phyloP scores from a whole-genome alignment of 2,797 vertebrate genomes.

The Columba guinea region DNA sequence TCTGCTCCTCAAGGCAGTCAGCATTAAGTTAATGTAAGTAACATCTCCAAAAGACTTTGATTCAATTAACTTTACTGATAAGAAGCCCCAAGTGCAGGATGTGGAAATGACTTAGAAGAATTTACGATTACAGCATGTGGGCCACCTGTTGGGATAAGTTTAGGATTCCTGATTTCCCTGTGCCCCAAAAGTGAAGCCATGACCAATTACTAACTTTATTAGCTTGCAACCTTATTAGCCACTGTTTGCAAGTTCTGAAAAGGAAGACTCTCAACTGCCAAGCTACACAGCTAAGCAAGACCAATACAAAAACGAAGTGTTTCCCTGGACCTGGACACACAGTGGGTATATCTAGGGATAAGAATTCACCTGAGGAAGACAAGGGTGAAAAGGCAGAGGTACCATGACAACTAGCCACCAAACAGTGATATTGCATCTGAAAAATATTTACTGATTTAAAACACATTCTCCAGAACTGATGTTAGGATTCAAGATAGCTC shows the following conservation, averaged over 20 bases:
- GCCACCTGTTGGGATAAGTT: not conserved
- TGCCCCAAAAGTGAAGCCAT: not conserved
- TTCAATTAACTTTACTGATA: not conserved
- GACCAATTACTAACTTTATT: not conserved
- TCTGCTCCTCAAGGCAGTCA: not conserved
- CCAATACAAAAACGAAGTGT: accelerated
- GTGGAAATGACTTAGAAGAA: not conserved
- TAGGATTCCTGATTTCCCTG: not conserved
- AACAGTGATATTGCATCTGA: not conserved
- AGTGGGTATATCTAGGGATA: not conserved
- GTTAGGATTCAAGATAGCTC: not conserved
- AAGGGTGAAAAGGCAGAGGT: not conserved
- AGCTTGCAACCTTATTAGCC: not conserved
- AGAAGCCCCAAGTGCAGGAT: not conserved
- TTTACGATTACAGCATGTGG: not conserved
- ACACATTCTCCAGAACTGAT: not conserved
- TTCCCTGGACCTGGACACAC: not conserved
- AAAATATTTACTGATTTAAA: constrained; percentile 2
- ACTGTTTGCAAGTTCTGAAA: not conserved
- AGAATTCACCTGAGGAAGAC: accelerated
- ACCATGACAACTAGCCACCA: not conserved
- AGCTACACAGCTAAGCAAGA: not conserved
- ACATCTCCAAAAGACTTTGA: not conserved
- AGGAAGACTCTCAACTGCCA: not conserved
- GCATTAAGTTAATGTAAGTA: not conserved